Conservation (phyloP, 2,888 invertebrate genomes). For the Plutella xylostella region DNA sequence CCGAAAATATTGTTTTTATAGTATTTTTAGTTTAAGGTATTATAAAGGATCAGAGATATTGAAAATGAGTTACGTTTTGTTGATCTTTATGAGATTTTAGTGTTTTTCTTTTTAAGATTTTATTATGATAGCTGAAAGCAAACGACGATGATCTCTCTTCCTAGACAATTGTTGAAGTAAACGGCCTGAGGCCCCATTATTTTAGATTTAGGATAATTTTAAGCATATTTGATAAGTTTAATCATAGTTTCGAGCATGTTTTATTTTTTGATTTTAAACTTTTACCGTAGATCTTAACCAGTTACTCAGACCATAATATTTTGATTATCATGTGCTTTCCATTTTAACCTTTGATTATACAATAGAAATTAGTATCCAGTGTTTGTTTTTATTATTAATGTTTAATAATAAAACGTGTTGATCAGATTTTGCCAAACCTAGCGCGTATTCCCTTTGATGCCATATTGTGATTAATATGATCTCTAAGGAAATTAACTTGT, state of each 20-base stretch:
- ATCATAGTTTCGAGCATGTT: conserved; percentile 48
- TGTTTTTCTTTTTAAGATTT: conserved; percentile 25
- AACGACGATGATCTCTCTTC: conserved; percentile 52
- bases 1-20: no score
- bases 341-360: conserved; percentile 56
- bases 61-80: no score
- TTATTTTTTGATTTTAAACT: conserved; percentile 57
- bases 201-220: conserved; percentile 26
- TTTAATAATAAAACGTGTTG: conserved; percentile 8
- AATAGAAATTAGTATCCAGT: conserved; percentile 15
- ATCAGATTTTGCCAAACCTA: neutral
- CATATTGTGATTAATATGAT: conserved; percentile 59
- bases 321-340: conserved; percentile 28
- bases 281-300: conserved; percentile 31
- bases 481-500: conserved; percentile 28
- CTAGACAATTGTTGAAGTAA: conserved; percentile 62
- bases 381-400: conserved; percentile 22
- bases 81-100: conserved; percentile 32
- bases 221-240: conserved; percentile 25
- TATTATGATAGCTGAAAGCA: conserved; percentile 57
- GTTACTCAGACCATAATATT: conserved; percentile 31
- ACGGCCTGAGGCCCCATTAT: conserved; percentile 34
- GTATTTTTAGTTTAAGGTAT: no score
- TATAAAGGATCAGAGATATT: no score
- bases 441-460: conserved; percentile 30